Conservation (phyloP, 2,888 invertebrate genomes). For the Lottia gigantea region DNA sequence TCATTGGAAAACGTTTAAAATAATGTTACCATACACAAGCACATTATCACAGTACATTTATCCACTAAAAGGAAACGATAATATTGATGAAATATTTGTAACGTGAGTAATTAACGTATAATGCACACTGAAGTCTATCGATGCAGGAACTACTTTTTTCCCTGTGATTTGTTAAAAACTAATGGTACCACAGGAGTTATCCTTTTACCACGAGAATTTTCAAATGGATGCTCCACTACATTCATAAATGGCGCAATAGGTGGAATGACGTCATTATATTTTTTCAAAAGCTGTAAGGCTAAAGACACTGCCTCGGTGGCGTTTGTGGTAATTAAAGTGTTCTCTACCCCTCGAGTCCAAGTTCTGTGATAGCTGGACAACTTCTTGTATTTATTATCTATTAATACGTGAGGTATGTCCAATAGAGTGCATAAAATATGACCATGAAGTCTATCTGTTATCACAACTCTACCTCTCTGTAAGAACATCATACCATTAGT, state of each 20-base stretch:
- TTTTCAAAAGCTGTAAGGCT: constrained; percentile 25
- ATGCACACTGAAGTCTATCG: too few relatives aligned
- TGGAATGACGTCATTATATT: constrained; percentile 22
- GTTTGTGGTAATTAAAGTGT: constrained; percentile 25
- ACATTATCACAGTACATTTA: too few relatives aligned
- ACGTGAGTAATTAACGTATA: too few relatives aligned
- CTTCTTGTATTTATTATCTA: constrained; percentile 28
- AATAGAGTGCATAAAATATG: constrained; percentile 30
- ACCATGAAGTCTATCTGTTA: constrained; percentile 38
- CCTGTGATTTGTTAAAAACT: not conserved
- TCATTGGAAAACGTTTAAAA: too few relatives aligned
- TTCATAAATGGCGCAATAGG: constrained; percentile 17
- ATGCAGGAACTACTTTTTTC: too few relatives aligned
- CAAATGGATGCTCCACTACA: constrained; percentile 16
- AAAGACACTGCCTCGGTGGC: constrained; percentile 25
- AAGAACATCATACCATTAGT: constrained; percentile 31
- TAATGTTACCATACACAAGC: too few relatives aligned
- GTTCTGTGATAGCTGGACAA: constrained; percentile 25
- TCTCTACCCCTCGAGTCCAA: constrained; percentile 30
- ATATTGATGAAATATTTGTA: too few relatives aligned
- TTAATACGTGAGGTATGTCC: constrained; percentile 32
- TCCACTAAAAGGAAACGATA: too few relatives aligned
- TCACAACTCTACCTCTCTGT: constrained; percentile 34
- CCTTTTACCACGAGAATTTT: not conserved
- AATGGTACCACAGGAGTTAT: not conserved